Evolutionary conservation across 2,888 invertebrate genomes (phyloP).

Genomic region (Drosophila neoperkinsi): DNA sequence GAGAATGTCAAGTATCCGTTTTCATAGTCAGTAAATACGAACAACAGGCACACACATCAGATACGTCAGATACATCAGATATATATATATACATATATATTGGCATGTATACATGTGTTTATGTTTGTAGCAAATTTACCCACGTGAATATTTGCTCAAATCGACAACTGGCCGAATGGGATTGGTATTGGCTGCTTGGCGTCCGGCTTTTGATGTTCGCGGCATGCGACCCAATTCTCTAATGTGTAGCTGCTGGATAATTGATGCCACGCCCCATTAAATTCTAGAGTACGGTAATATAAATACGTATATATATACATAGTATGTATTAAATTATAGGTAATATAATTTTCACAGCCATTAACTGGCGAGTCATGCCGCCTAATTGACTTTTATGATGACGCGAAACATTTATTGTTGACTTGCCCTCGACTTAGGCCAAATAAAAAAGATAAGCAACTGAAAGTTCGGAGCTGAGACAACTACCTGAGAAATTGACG

Average conservation of each 20-base stretch:
- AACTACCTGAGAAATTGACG: slow-evolving; percentile 61
- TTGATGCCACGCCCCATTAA: slow-evolving; percentile 71
- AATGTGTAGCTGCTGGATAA: slow-evolving; percentile 40
- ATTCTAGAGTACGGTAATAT: slow-evolving; percentile 38
- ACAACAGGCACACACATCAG: background rate
- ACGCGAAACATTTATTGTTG: slow-evolving; percentile 59
- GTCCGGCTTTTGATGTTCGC: slow-evolving; percentile 11
- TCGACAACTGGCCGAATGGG: slow-evolving; percentile 24
- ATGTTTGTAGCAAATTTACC: background rate
- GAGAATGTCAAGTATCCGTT: slow-evolving; percentile 60
- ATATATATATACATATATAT: background rate
- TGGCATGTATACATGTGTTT: background rate
- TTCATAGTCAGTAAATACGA: slow-evolving; percentile 65
- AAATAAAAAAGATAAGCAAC: background rate
- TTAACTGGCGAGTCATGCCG: slow-evolving; percentile 64
- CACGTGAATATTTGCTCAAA: slow-evolving; percentile 13
- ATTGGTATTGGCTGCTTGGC: slow-evolving; percentile 24
- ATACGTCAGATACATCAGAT: no score
- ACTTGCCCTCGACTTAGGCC: background rate
- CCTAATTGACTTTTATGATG: slow-evolving; percentile 69
- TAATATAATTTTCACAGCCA: slow-evolving; percentile 62
- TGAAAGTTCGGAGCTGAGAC: slow-evolving; percentile 17
- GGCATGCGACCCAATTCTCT: slow-evolving; percentile 12
- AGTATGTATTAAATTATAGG: slow-evolving; percentile 28
- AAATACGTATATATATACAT: slow-evolving; percentile 2